These are phyloP conservation scores for Asarcornis scutulata DNA, from an alignment of 2,113 vertebrate species.

Conservation along the genomic window DNA sequence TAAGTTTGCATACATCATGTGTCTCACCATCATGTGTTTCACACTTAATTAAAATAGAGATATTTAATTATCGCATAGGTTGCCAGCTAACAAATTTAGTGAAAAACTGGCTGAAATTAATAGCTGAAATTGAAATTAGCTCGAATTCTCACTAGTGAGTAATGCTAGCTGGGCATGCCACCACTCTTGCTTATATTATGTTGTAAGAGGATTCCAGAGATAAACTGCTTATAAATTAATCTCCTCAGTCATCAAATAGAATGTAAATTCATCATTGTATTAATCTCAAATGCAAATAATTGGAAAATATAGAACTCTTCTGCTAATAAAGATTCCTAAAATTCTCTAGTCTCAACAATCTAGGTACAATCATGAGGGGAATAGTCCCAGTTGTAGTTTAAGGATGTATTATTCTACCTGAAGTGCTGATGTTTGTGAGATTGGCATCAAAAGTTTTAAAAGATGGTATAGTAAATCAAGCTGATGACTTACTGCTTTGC, in stretches of 20 bases:
- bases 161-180: conserved; percentile 3
- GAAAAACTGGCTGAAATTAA: conserved; percentile 42
- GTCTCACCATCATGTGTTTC: conserved; percentile 37
- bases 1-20: neutral
- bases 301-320: neutral
- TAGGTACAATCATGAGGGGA: neutral
- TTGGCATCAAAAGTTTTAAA: neutral
- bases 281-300: neutral
- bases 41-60: conserved; percentile 56
- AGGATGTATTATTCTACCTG: neutral
- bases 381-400: neutral
- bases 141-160: conserved; percentile 25
- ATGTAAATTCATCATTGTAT: neutral
- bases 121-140: conserved; percentile 1
- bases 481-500: neutral
- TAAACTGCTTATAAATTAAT: neutral
- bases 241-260: neutral
- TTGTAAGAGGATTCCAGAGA: conserved; percentile 1
- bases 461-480: neutral
- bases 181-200: neutral
- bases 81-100: conserved; percentile 68
- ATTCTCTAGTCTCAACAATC: neutral
- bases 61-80: conserved; percentile 55
- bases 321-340: neutral
- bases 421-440: neutral